phyloP scores from a whole-genome alignment of 2,888 invertebrate species.

The Cecidostiba fungosa region DNA sequence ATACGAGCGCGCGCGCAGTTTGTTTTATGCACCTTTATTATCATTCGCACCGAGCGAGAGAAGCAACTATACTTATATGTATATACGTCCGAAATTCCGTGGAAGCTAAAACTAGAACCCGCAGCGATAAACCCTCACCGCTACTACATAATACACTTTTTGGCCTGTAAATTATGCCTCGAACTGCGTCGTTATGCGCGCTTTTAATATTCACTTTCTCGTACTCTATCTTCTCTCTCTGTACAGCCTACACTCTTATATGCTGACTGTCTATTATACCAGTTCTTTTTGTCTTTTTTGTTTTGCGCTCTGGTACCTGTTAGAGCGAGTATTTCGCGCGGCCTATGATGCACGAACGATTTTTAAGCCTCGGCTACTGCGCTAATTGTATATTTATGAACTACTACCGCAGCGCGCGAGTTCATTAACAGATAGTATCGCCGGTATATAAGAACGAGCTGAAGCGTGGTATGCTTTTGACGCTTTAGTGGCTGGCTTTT shows the following conservation, averaged over 20 bases:
- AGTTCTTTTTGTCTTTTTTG: background rate
- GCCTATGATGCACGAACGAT: background rate
- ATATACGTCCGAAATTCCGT: background rate
- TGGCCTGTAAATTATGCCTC: conserved; percentile 43
- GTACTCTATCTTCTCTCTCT: too few relatives aligned
- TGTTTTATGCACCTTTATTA: conserved; percentile 11
- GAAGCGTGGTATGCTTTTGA: background rate
- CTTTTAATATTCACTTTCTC: conserved; percentile 54
- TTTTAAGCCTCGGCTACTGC: conserved; percentile 7
- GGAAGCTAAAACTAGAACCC: background rate
- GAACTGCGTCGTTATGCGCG: conserved; percentile 35
- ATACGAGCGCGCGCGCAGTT: too few relatives aligned
- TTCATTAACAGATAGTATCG: conserved; percentile 51
- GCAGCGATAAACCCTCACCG: background rate
- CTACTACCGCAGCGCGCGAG: conserved; percentile 5
- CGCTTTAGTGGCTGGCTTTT: background rate
- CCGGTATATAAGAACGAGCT: background rate
- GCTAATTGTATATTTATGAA: conserved; percentile 51
- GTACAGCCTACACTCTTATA: too few relatives aligned
- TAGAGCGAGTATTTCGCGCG: background rate
- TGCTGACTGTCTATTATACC: background rate
- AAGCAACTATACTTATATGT: background rate
- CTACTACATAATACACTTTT: background rate
- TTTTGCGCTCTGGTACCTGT: background rate
- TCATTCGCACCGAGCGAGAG: conserved; percentile 9